phyloP scores from a whole-genome alignment of 2,797 vertebrate species.

The Parauchenoglanis ngamensis region DNA sequence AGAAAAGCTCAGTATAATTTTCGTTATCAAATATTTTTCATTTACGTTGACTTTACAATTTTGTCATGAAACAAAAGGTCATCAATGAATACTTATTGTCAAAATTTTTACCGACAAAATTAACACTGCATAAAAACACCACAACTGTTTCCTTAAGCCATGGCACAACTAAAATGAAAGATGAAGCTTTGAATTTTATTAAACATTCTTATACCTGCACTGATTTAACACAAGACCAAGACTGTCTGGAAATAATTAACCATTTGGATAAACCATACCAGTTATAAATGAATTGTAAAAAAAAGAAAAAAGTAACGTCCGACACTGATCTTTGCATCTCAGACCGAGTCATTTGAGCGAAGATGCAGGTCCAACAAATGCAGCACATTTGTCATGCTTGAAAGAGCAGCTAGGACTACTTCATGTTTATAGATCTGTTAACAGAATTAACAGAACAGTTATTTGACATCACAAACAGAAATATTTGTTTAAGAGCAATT shows the following conservation, averaged over 20 bases:
- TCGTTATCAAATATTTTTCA: too few species aligned
- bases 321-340: constrained; percentile 35
- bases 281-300: neutral
- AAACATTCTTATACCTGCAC: too few species aligned
- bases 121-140: neutral
- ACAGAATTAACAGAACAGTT: neutral
- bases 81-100: too few species aligned
- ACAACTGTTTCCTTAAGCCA: neutral
- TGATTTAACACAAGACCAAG: neutral
- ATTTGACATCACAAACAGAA: neutral
- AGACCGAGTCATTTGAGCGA: constrained; percentile 17
- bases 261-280: neutral
- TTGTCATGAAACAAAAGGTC: too few species aligned
- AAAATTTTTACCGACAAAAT: too few species aligned
- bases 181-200: neutral
- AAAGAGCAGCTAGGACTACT: neutral
- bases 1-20: too few species aligned
- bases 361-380: constrained; percentile 26
- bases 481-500: neutral
- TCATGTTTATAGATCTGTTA: constrained; percentile 23
- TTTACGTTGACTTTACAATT: too few species aligned
- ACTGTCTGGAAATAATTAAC: neutral
- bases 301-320: too few species aligned
- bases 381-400: constrained; percentile 27
- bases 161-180: neutral